phyloP scores from a whole-genome alignment of 1,140 invertebrate genomes.

The Drosophila melanica region DNA sequence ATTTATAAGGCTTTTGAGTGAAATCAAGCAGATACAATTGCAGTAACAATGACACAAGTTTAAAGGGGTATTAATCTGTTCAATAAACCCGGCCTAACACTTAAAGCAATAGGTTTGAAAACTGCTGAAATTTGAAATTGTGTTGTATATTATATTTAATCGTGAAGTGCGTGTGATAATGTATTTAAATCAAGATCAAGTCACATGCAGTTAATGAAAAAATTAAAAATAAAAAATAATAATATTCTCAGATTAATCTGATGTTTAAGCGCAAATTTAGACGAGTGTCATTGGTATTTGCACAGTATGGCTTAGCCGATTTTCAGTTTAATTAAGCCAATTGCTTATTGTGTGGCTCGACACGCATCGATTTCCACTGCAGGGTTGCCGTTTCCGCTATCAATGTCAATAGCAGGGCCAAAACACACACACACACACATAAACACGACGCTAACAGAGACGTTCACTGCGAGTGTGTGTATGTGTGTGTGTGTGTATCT shows the following conservation, averaged over 20 bases:
- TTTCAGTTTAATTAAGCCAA: conserved; percentile 40
- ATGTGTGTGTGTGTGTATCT: conserved; percentile 38
- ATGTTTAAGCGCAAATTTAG: conserved; percentile 1
- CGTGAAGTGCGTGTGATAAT: background rate
- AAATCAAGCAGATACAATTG: background rate
- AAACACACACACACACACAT: conserved; percentile 12
- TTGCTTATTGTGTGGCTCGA: conserved; percentile 34
- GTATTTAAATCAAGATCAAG: background rate
- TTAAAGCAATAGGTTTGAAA: background rate
- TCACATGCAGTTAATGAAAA: background rate
- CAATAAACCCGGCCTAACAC: background rate
- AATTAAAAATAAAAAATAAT: background rate
- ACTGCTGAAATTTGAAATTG: no score
- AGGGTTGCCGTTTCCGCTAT: conserved; percentile 54
- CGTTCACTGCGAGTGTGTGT: conserved; percentile 8
- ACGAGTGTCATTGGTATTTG: conserved; percentile 21
- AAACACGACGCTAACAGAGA: conserved; percentile 48
- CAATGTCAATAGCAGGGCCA: conserved; percentile 55
- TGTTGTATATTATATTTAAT: no score
- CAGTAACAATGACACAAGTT: background rate
- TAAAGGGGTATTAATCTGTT: background rate
- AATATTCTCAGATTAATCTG: background rate
- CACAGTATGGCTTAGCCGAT: conserved; percentile 26
- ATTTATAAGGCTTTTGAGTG: background rate
- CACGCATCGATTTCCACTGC: conserved; percentile 60